A percentile compares a stretch with the other conserved stretches of the same genome.
Conservation (phyloP, 2,797 vertebrate species). For the Gobionotothen gibberifrons region DNA sequence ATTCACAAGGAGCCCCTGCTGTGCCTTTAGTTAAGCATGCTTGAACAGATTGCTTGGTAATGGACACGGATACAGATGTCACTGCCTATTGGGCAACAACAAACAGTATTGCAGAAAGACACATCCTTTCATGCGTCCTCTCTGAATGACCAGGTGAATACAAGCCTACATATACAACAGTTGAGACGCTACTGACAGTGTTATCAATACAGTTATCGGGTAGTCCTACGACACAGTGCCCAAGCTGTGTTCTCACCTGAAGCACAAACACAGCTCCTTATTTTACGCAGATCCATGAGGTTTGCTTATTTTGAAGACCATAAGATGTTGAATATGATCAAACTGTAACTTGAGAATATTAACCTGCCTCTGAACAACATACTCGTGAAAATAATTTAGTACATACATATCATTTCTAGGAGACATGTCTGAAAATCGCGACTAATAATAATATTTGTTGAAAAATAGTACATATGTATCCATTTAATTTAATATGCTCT, state of each 20-base stretch:
- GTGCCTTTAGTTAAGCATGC: conserved; percentile 1
- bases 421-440: background rate
- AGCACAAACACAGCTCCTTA: background rate
- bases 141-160: conserved; percentile 26
- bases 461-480: background rate
- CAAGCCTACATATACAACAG: background rate
- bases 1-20: background rate
- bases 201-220: conserved; percentile 14
- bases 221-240: conserved; percentile 2
- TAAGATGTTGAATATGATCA: background rate
- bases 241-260: conserved; percentile 5
- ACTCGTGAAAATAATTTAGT: background rate
- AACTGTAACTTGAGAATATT: background rate
- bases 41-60: background rate
- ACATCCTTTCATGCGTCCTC: background rate
- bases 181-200: background rate
- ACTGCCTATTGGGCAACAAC: background rate
- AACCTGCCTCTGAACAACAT: background rate
- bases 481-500: background rate
- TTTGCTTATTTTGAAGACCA: background rate
- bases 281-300: background rate
- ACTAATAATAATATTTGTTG: background rate
- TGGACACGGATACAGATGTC: background rate
- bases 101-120: background rate
- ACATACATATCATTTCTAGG: background rate